Conservation (phyloP, 35 echinoderm and acorn worm species). For the Apostichopus japonicus region DNA sequence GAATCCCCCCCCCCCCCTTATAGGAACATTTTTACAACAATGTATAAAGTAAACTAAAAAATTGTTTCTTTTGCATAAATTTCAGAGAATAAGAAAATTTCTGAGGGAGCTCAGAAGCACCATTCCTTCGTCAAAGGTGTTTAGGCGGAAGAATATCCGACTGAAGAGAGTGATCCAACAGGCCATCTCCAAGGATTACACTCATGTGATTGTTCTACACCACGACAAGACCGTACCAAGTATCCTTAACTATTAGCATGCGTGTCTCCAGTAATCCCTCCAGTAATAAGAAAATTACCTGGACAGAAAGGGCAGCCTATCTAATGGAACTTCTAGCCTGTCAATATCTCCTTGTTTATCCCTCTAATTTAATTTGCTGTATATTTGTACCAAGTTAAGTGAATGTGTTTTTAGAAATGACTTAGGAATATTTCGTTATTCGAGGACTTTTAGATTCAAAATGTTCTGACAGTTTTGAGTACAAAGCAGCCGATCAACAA, state of each 20-base stretch:
- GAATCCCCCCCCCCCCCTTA: too few species aligned
- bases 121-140: constrained; percentile 87
- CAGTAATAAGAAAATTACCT: neutral
- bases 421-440: too few species aligned
- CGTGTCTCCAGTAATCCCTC: neutral
- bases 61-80: neutral
- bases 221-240: constrained; percentile 84
- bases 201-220: constrained; percentile 90
- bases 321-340: too few species aligned
- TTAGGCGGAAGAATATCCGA: constrained; percentile 63
- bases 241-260: constrained; percentile 57
- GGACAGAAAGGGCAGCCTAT: too few species aligned
- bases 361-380: too few species aligned
- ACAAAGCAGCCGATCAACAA: too few species aligned
- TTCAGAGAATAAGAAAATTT: constrained; percentile 85
- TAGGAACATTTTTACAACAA: too few species aligned
- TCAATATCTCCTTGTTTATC: too few species aligned
- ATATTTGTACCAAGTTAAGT: too few species aligned
- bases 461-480: too few species aligned
- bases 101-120: constrained; percentile 75
- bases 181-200: constrained; percentile 78
- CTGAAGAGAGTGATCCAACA: constrained; percentile 89
- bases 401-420: too few species aligned
- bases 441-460: too few species aligned
- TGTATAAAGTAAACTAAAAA: neutral